phyloP scores from a whole-genome alignment of 2,888 invertebrate species.

The Scrobipalpa atriplicella region DNA sequence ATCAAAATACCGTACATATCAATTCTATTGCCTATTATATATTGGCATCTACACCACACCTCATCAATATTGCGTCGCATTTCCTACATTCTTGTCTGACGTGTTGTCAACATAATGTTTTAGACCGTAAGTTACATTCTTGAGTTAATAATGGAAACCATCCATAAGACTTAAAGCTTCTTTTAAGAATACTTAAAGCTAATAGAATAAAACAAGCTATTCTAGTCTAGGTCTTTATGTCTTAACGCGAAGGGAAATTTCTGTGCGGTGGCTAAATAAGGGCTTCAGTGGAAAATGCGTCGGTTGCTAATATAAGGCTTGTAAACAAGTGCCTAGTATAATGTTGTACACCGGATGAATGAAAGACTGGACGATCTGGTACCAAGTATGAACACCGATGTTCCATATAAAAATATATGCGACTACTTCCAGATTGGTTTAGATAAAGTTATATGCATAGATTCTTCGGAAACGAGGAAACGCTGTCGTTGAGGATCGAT shows the following conservation, averaged over 20 bases:
- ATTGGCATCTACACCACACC: not conserved
- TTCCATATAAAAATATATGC: not conserved
- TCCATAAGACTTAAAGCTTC: not conserved
- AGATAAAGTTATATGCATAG: no score
- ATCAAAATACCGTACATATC: no score
- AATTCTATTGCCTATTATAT: no score
- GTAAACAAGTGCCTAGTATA: conserved; percentile 5
- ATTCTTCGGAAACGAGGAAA: no score
- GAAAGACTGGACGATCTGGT: conserved; percentile 6
- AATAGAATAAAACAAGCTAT: not conserved
- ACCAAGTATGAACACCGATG: not conserved
- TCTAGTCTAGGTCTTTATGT: not conserved
- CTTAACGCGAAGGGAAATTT: not conserved
- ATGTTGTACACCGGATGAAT: not conserved
- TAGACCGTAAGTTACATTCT: not conserved
- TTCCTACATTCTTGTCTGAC: conserved; percentile 20
- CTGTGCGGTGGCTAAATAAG: not conserved
- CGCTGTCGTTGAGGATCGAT: not conserved
- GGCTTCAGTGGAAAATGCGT: conserved; percentile 1
- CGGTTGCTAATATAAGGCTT: not conserved
- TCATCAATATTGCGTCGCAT: conserved; percentile 20
- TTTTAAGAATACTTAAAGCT: not conserved
- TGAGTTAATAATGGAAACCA: not conserved
- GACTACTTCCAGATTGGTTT: not conserved
- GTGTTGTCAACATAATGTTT: conserved; percentile 10